Conservation (phyloP, 1,140 invertebrate genomes). For the Lerema accius region DNA sequence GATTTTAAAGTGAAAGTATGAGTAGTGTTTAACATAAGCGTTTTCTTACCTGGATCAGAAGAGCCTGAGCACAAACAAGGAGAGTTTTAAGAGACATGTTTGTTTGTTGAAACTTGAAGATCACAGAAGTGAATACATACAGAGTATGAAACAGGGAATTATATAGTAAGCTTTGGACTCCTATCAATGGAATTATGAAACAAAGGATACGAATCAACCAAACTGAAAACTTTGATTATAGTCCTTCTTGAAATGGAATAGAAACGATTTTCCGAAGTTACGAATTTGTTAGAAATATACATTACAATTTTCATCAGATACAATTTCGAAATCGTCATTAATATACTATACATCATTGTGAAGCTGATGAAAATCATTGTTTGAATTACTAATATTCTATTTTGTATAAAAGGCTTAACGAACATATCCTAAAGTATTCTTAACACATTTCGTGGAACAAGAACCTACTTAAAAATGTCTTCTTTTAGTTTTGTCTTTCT, state of each 20-base stretch:
- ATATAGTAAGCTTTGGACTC: not conserved
- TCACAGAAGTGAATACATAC: not conserved
- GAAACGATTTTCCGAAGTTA: no score
- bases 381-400: conserved; percentile 12
- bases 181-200: no score
- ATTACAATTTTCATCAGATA: conserved; percentile 18
- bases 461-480: conserved; percentile 34
- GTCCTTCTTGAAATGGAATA: no score
- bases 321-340: not conserved
- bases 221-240: no score
- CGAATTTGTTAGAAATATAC: conserved; percentile 14
- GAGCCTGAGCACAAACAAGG: conserved; percentile 44
- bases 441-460: conserved; percentile 1
- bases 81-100: conserved; percentile 44
- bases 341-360: not conserved
- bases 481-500: conserved; percentile 36
- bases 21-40: no score
- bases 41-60: conserved; percentile 52
- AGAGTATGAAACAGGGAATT: not conserved
- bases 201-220: no score
- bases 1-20: no score
- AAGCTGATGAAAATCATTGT: conserved; percentile 24
- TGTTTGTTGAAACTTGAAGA: conserved; percentile 3
- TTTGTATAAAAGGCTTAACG: conserved; percentile 8
- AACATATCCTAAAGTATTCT: conserved; percentile 4